phyloP scores from a whole-genome alignment of 2,797 vertebrate genomes.

The Iguana delicatissima region DNA sequence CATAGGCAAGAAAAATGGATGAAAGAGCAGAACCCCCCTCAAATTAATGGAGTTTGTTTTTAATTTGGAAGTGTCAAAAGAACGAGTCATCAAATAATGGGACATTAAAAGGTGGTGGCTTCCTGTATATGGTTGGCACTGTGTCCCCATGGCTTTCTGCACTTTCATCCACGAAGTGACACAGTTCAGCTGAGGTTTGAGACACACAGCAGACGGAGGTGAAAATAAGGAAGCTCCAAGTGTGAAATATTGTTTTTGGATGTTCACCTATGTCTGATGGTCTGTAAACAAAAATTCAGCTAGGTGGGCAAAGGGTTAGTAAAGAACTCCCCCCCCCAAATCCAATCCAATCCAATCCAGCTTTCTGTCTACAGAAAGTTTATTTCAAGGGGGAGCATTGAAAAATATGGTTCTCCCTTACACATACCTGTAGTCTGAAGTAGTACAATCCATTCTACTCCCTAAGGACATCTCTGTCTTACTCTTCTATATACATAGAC shows the following conservation, averaged over 20 bases:
- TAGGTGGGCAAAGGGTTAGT: neutral
- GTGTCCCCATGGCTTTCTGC: neutral
- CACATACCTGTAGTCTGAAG: neutral
- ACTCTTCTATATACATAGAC: neutral
- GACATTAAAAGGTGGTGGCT: no score
- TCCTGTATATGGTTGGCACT: no score
- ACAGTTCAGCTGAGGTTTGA: neutral
- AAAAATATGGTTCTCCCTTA: neutral
- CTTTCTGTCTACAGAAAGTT: neutral
- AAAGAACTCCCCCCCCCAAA: neutral
- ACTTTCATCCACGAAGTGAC: neutral
- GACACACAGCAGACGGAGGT: neutral
- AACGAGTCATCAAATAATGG: no score
- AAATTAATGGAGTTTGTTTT: no score
- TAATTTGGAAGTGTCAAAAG: no score
- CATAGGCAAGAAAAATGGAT: no score
- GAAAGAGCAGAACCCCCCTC: no score
- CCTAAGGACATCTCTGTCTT: neutral
- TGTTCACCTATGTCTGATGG: neutral
- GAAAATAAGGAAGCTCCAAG: neutral
- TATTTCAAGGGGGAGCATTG: no score
- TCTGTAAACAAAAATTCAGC: neutral
- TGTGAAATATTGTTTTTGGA: neutral
- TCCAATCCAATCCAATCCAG: no score
- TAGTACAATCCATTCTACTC: no score